phyloP scores from a whole-genome alignment of 2,888 invertebrate genomes.

The Orthosia gracilis region DNA sequence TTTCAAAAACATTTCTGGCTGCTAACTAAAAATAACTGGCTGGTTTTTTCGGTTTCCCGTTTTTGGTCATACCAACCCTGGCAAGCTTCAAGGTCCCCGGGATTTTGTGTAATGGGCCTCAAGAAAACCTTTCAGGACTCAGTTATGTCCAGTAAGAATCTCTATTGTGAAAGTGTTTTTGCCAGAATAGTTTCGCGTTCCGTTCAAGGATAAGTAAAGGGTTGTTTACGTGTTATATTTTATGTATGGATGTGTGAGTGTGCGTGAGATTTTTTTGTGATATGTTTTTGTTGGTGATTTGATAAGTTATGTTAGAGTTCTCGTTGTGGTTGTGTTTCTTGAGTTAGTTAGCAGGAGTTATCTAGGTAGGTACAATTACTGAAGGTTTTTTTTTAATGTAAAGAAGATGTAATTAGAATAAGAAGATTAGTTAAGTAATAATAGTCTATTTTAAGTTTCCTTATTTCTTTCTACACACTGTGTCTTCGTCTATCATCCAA shows the following conservation, averaged over 20 bases:
- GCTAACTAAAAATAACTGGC: too few species aligned
- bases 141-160: slow-evolving; percentile 61
- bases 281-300: slow-evolving; percentile 13
- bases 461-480: too few species aligned
- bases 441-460: too few species aligned
- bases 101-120: slow-evolving; percentile 60
- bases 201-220: slow-evolving; percentile 18
- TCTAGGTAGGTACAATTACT: neutral
- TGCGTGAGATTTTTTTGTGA: slow-evolving; percentile 13
- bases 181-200: slow-evolving; percentile 40
- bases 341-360: too few species aligned
- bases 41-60: neutral
- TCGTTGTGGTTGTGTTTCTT: neutral
- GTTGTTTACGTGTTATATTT: slow-evolving; percentile 37
- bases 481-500: too few species aligned
- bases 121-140: slow-evolving; percentile 62
- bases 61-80: neutral
- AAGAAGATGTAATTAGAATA: too few species aligned
- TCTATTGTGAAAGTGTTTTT: slow-evolving; percentile 56
- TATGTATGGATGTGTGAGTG: slow-evolving; percentile 21
- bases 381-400: too few species aligned
- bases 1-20: too few species aligned
- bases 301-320: neutral
- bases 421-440: too few species aligned
- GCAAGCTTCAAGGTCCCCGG: slow-evolving; percentile 59